phyloP scores from a whole-genome alignment of 2,888 invertebrate species.

The Pycnomerus fuliginosus region DNA sequence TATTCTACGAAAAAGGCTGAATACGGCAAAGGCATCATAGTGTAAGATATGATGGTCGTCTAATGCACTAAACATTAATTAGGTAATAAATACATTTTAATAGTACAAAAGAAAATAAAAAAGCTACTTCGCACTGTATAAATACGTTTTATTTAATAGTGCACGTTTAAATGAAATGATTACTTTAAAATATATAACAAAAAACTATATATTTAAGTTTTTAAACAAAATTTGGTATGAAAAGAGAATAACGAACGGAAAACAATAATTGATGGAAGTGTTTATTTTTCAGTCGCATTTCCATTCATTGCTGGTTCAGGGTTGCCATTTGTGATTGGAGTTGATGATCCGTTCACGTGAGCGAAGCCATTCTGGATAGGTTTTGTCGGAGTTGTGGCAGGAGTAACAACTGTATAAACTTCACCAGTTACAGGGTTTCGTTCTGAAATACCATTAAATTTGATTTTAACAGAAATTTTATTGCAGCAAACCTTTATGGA shows the following conservation, averaged over 20 bases:
- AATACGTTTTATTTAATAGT: constrained; percentile 36
- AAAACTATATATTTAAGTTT: constrained; percentile 41
- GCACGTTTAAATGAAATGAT: constrained; percentile 26
- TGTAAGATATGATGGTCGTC: too few relatives aligned
- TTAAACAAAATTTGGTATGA: constrained; percentile 21
- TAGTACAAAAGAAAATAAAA: background rate
- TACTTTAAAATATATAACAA: constrained; percentile 42
- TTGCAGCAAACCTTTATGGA: constrained; percentile 47
- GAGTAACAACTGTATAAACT: constrained; percentile 45
- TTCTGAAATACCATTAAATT: constrained; percentile 39
- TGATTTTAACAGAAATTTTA: constrained; percentile 1
- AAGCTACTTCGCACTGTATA: constrained; percentile 23
- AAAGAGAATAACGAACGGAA: constrained; percentile 7
- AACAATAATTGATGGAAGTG: constrained; percentile 1
- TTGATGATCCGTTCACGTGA: constrained; percentile 38
- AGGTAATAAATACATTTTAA: background rate
- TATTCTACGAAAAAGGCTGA: too few relatives aligned
- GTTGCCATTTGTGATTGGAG: constrained; percentile 37
- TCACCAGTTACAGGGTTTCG: constrained; percentile 53
- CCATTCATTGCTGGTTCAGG: constrained; percentile 30
- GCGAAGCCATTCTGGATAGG: constrained; percentile 42
- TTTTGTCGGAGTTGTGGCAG: constrained; percentile 45
- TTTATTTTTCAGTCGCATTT: constrained; percentile 23
- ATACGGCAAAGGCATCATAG: too few relatives aligned
- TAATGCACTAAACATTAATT: background rate